Percentiles rank a stretch among this genome's conserved stretches.
phyloP scores from a whole-genome alignment of 2,797 vertebrate genomes.

The Neoniphon sammara region DNA sequence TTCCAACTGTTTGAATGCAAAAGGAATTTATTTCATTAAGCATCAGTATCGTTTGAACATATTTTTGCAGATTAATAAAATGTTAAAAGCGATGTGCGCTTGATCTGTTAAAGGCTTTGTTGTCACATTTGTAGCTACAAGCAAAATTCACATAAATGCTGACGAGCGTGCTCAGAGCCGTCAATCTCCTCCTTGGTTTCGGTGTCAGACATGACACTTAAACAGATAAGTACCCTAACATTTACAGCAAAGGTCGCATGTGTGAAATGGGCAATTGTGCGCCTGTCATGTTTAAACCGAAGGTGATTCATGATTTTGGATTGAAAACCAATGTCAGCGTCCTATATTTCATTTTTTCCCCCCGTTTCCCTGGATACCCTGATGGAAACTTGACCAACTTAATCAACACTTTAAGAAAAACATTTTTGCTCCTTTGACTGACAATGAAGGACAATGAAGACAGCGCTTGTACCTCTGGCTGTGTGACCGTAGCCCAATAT shows the following conservation, averaged over 20 bases:
- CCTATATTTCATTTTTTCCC: constrained; percentile 69
- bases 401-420: constrained; percentile 78
- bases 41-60: not conserved
- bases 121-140: not conserved
- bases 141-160: not conserved
- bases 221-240: constrained; percentile 20
- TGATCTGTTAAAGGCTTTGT: not conserved
- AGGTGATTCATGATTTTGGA: constrained; percentile 70
- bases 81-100: not conserved
- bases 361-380: constrained; percentile 67
- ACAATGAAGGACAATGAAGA: constrained; percentile 76
- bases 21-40: not conserved
- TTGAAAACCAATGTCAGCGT: constrained; percentile 73
- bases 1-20: not conserved
- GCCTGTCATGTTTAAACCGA: constrained; percentile 49
- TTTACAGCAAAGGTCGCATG: constrained; percentile 41
- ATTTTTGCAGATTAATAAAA: not conserved
- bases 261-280: constrained; percentile 35
- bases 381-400: constrained; percentile 61
- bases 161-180: not conserved
- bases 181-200: not conserved
- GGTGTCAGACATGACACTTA: constrained; percentile 8
- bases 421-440: constrained; percentile 66
- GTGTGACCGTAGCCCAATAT: constrained; percentile 61
- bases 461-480: constrained; percentile 48